phyloP scores from a whole-genome alignment of 1,140 invertebrate species.

The Eupristina koningsbergeri region DNA sequence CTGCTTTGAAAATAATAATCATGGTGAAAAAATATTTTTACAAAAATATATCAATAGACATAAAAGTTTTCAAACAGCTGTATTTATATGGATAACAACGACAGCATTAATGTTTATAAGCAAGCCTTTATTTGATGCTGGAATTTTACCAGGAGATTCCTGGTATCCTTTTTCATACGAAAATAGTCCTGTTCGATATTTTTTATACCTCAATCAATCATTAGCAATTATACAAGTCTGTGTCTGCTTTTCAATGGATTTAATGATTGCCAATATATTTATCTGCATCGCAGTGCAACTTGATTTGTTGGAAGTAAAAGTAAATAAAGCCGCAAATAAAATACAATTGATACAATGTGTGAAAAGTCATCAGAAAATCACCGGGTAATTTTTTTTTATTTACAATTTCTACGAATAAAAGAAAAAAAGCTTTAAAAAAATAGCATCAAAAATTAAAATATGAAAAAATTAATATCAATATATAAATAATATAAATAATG shows the following conservation, averaged over 20 bases:
- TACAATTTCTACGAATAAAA: background rate
- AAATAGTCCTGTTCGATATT: constrained; percentile 33
- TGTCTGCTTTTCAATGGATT: constrained; percentile 56
- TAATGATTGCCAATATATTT: constrained; percentile 57
- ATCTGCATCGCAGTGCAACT: constrained; percentile 57
- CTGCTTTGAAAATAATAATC: constrained; percentile 33
- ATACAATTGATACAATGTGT: constrained; percentile 49
- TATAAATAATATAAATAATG: too few relatives aligned
- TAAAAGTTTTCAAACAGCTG: constrained; percentile 29
- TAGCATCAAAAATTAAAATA: too few relatives aligned
- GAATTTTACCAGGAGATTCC: constrained; percentile 50
- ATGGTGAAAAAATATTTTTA: constrained; percentile 33
- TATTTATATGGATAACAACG: constrained; percentile 17
- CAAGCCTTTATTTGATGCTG: constrained; percentile 3
- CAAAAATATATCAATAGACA: constrained; percentile 57
- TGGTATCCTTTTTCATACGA: constrained; percentile 60
- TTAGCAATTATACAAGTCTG: constrained; percentile 55
- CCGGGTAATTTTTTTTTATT: constrained; percentile 52
- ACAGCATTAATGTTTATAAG: constrained; percentile 38
- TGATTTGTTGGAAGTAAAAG: constrained; percentile 56
- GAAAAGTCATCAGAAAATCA: constrained; percentile 53
- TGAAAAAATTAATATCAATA: too few relatives aligned
- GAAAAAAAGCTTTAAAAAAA: background rate
- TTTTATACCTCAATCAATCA: constrained; percentile 56
- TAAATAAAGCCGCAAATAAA: constrained; percentile 20